Conservation (phyloP, 2,797 vertebrate species). For the Cryptoprocta ferox region DNA sequence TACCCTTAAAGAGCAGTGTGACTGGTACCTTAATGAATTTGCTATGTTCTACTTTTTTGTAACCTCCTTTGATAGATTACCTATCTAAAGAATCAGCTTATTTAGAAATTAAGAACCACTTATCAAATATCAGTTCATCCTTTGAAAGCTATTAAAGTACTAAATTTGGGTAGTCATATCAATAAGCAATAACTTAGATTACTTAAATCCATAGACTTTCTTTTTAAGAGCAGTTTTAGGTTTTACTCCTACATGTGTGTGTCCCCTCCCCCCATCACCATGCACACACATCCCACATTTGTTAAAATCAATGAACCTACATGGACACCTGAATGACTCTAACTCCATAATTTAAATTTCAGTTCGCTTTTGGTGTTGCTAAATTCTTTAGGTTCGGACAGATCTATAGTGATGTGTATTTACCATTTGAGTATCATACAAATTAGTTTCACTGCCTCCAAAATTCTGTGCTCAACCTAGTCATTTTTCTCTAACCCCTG, state of each 20-base stretch:
- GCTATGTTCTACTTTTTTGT: not conserved
- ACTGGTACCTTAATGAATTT: not conserved
- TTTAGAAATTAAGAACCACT: not conserved
- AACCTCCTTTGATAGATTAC: not conserved
- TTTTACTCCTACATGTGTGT: not conserved
- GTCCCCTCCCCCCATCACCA: too few species aligned
- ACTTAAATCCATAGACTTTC: not conserved
- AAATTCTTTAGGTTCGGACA: not conserved
- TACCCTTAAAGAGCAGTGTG: not conserved
- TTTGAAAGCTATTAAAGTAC: conserved; percentile 28
- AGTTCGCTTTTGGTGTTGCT: not conserved
- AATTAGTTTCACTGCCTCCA: not conserved
- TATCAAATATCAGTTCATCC: not conserved
- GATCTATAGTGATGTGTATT: not conserved
- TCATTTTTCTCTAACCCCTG: not conserved
- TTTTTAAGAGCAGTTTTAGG: not conserved
- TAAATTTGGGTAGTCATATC: not conserved
- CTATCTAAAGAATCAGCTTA: not conserved
- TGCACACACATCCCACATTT: not conserved
- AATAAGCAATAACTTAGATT: not conserved
- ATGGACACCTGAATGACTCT: not conserved
- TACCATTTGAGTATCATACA: not conserved
- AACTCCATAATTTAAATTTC: not conserved
- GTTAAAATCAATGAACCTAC: not conserved
- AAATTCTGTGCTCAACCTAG: not conserved